Conservation (phyloP, 2,888 invertebrate species). For the Lamproptera curius region DNA sequence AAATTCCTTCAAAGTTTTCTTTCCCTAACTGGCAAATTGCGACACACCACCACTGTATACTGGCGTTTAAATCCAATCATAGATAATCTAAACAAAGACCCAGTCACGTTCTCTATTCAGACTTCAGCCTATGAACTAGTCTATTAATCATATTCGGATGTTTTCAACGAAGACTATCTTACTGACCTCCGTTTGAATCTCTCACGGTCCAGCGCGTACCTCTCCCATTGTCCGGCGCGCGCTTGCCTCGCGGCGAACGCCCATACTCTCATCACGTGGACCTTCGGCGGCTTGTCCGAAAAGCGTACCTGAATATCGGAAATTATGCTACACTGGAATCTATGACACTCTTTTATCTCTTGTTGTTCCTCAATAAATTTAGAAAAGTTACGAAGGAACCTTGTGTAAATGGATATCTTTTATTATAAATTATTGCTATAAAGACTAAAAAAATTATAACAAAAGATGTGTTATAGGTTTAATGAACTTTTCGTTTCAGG, state of each 20-base stretch:
- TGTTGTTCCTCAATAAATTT: too few species aligned
- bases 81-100: too few species aligned
- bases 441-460: not conserved
- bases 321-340: not conserved
- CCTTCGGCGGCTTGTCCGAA: slow-evolving; percentile 67
- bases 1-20: too few species aligned
- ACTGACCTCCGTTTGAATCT: slow-evolving; percentile 62
- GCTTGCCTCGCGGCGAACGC: slow-evolving; percentile 79
- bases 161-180: too few species aligned
- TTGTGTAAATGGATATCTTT: not conserved
- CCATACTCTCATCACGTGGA: slow-evolving; percentile 80
- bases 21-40: too few species aligned
- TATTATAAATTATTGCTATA: not conserved
- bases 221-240: slow-evolving; percentile 80
- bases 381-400: not conserved
- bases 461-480: not conserved
- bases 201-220: slow-evolving; percentile 72
- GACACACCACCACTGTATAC: too few species aligned
- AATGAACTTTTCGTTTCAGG: too few species aligned
- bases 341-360: not conserved
- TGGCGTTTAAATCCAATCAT: too few species aligned
- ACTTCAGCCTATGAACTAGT: too few species aligned
- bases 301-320: slow-evolving; percentile 73
- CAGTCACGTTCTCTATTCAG: too few species aligned
- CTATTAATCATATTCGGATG: too few species aligned